phyloP scores from a whole-genome alignment of 2,797 vertebrate species.

The Gallinago nigripennis region DNA sequence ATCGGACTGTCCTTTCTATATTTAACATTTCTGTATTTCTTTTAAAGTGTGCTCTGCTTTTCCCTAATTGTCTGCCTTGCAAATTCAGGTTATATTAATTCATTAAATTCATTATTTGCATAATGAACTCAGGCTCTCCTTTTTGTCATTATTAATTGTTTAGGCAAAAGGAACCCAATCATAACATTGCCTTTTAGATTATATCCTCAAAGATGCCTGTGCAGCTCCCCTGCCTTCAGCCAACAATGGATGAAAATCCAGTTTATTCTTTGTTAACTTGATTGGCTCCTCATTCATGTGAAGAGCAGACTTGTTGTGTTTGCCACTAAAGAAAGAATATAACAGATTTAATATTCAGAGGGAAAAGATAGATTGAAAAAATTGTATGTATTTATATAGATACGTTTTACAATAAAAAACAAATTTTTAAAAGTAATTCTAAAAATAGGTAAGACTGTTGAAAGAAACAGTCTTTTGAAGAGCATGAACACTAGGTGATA shows the following conservation, averaged over 20 bases:
- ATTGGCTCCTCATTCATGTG: background rate
- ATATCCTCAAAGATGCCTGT: background rate
- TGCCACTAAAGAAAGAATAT: background rate
- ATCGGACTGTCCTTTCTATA: background rate
- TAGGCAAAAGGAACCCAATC: background rate
- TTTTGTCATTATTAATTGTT: background rate
- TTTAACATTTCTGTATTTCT: background rate
- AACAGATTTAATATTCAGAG: background rate
- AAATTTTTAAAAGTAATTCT: background rate
- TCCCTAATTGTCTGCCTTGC: background rate
- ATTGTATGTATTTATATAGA: background rate
- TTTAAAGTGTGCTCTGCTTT: background rate
- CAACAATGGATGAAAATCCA: background rate
- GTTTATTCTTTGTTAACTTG: background rate
- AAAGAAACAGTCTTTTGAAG: background rate
- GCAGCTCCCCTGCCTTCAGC: background rate
- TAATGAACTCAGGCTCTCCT: background rate
- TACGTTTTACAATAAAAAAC: background rate
- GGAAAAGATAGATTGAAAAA: background rate
- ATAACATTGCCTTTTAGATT: background rate
- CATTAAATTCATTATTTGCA: background rate
- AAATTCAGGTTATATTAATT: background rate
- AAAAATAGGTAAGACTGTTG: background rate
- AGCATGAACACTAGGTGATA: background rate
- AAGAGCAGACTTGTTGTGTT: background rate